Evolutionary conservation across 35 echinoderm and acorn worm genomes (phyloP).

Genomic region (Heliocidaris tuberculata): DNA sequence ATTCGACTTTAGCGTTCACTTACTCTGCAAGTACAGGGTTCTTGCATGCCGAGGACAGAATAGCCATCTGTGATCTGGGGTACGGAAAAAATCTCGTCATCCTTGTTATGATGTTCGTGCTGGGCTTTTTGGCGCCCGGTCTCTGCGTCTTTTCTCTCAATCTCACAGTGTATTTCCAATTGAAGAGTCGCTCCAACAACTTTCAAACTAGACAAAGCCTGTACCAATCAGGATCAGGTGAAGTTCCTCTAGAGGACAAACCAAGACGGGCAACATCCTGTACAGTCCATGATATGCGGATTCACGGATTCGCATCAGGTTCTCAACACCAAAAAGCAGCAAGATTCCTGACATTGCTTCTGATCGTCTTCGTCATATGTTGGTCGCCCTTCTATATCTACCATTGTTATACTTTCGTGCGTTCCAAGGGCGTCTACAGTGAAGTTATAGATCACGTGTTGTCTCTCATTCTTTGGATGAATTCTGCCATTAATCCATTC

Average conservation of each 20-base stretch:
- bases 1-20: not conserved
- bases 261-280: not conserved
- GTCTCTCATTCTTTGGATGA: not conserved
- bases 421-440: not conserved
- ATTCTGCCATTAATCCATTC: slow-evolving; percentile 43
- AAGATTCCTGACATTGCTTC: not conserved
- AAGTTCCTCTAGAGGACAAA: not conserved
- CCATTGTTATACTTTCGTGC: not conserved
- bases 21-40: not conserved
- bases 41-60: not conserved
- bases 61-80: not conserved
- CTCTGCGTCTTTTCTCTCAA: not conserved
- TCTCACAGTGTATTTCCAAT: not conserved
- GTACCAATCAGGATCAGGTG: not conserved
- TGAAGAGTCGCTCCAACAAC: not conserved
- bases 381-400: not conserved
- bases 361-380: not conserved
- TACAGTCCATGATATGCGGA: not conserved
- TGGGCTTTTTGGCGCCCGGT: not conserved
- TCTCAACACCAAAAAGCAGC: not conserved
- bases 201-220: not conserved
- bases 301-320: not conserved
- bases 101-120: not conserved
- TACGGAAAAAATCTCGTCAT: not conserved
- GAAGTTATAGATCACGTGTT: not conserved